Percentiles rank a stretch among this genome's conserved stretches.
Conservation (phyloP, 1,140 invertebrate genomes). For the Triops cancriformis region DNA sequence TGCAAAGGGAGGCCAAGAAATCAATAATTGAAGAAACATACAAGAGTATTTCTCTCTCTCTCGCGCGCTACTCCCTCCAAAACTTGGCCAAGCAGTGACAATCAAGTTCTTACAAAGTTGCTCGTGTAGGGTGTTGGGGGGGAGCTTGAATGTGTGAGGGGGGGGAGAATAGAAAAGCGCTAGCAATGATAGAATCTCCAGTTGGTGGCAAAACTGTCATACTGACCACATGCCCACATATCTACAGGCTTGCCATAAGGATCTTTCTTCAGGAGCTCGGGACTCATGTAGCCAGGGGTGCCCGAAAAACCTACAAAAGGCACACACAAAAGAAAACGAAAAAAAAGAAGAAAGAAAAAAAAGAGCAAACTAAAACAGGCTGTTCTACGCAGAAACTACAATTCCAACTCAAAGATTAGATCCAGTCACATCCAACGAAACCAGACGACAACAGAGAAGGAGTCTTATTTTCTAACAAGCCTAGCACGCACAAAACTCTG, state of each 20-base stretch:
- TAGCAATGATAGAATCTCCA: neutral
- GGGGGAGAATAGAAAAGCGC: neutral
- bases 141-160: neutral
- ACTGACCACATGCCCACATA: slow-evolving; percentile 96
- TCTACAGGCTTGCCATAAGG: slow-evolving; percentile 99
- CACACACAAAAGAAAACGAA: slow-evolving; percentile 5
- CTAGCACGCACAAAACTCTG: neutral
- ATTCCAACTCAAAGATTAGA: slow-evolving; percentile 14
- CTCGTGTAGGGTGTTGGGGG: neutral
- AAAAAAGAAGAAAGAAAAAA: slow-evolving; percentile 17
- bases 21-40: slow-evolving; percentile 1
- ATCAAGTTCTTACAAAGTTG: neutral
- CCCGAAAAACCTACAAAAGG: slow-evolving; percentile 78
- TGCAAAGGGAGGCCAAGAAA: neutral
- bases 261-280: slow-evolving; percentile 99
- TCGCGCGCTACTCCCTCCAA: neutral
- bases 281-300: slow-evolving; percentile 96
- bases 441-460: neutral
- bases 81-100: neutral
- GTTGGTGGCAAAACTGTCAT: slow-evolving; percentile 10
- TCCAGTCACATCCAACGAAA: neutral
- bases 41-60: neutral
- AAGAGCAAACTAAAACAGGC: slow-evolving; percentile 20
- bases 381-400: neutral
- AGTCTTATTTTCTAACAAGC: neutral